Conservation (phyloP, 2,888 invertebrate genomes). For the Cephonodes hylas region DNA sequence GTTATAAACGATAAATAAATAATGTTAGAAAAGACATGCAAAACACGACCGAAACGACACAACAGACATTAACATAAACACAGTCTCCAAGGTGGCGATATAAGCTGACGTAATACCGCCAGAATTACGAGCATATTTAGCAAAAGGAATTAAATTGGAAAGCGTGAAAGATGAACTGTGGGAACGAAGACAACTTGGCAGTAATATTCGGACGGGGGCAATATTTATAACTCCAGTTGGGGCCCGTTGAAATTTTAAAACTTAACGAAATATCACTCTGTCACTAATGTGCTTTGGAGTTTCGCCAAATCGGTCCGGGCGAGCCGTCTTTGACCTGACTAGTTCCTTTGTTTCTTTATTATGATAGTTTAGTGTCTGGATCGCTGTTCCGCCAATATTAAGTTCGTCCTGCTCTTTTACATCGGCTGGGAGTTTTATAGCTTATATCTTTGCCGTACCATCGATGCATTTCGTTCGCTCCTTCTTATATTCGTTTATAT, state of each 20-base stretch:
- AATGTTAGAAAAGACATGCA: neutral
- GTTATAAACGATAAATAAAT: no score
- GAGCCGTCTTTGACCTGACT: constrained; percentile 23
- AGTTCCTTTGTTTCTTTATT: constrained; percentile 29
- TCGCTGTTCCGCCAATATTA: constrained; percentile 11
- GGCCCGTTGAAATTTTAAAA: constrained; percentile 51
- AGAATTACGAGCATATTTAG: neutral
- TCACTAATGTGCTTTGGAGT: constrained; percentile 60
- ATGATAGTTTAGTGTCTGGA: constrained; percentile 25
- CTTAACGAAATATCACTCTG: constrained; percentile 58
- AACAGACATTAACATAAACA: neutral
- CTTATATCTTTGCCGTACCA: no score
- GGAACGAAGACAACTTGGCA: constrained; percentile 28
- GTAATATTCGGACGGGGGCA: constrained; percentile 17
- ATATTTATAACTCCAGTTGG: constrained; percentile 41
- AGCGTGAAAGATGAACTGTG: constrained; percentile 22
- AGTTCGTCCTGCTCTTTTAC: no score
- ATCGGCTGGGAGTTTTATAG: neutral
- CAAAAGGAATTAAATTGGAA: constrained; percentile 16
- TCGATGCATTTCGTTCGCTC: no score
- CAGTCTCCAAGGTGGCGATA: neutral
- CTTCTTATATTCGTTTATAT: no score
- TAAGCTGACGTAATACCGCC: neutral
- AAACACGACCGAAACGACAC: neutral
- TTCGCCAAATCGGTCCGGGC: constrained; percentile 51